Evolutionary conservation across 2,113 vertebrate genomes (phyloP), one percentile per base, ranked within the genome.

Genomic region (Aphyosemion australe): DNA sequence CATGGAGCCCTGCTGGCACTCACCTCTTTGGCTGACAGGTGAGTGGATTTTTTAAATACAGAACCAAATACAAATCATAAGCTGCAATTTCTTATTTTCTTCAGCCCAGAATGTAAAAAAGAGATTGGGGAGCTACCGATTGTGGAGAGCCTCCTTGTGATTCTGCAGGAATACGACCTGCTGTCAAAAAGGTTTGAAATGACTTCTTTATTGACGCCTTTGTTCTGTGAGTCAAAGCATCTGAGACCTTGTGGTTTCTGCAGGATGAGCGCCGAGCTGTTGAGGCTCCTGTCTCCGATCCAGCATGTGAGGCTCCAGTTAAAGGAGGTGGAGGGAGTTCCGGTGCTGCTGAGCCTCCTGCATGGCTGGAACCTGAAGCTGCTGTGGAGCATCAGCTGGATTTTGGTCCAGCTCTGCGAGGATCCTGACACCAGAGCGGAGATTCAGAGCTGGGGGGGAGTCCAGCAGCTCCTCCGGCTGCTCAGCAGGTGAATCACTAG

Each of bases 401-500:
- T 95, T 64, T 90, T 98, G 74, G 95, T 97, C 10, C 96, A 97
- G 87, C 84, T 99, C 51, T 97, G 95, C 4, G 93, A 97, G 87
- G 94, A 96, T 37, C 91, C 93, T 0, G 92, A 95, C 60, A 90
- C 90, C 82, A 93, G 93, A 20, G 76, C 82, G 1, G 95, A 96
- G 90, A 95, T 97, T 32, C 80, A 87, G 10, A 90, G 92, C 41
- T 98, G 94, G 95, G 96, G 95, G 1, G 95, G 95, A n/a, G 93
- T 96, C 79, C 95, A 94, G 80, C 94, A 96, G 55, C 92, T 98
- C 12, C 94, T 98, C 56, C 92, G 92, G 49, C 90, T 99, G 71
- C 89, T 97, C 13, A 79, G 84, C 67, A 92, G 94, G 94, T 96
- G 0, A 34, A 26, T 26, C 26, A 26, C 26, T 4, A 26, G 26